These are phyloP conservation scores for Alosa alosa DNA, from an alignment of 2,113 vertebrate genomes.

Conservation along the genomic window DNA sequence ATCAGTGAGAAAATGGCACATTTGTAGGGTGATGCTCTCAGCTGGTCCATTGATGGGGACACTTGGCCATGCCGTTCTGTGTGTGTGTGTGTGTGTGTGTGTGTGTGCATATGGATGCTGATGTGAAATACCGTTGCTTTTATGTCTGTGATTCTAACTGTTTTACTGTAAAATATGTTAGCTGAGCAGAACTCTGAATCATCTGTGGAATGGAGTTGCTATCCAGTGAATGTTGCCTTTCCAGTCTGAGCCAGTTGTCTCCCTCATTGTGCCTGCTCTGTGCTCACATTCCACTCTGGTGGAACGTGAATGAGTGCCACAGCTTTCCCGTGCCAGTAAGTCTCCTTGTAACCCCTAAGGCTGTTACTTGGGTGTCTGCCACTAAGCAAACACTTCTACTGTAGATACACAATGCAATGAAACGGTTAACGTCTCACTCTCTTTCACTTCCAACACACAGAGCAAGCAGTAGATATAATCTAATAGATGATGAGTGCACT, in stretches of 20 bases:
- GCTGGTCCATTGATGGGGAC: neutral
- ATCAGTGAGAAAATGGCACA: neutral
- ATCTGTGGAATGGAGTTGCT: conserved; percentile 27
- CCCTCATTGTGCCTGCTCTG: neutral
- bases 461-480: neutral
- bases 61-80: neutral
- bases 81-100: conserved; percentile 24
- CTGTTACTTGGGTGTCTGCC: neutral
- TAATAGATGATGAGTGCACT: neutral
- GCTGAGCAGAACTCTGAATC: neutral
- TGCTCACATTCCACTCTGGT: neutral
- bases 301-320: neutral
- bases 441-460: neutral
- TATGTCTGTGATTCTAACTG: neutral
- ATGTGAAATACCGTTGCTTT: neutral
- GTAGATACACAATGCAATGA: neutral
- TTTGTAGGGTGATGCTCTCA: neutral
- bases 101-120: neutral
- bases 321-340: neutral
- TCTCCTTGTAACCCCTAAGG: neutral
- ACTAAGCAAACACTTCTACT: neutral
- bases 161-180: neutral
- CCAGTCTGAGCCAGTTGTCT: conserved; percentile 23
- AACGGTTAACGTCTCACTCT: neutral
- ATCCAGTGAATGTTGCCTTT: conserved; percentile 29